A percentile compares a stretch with the other conserved stretches of the same genome.
Conservation (phyloP, 35 echinoderm and acorn worm genomes). For the Chiridota heheva region DNA sequence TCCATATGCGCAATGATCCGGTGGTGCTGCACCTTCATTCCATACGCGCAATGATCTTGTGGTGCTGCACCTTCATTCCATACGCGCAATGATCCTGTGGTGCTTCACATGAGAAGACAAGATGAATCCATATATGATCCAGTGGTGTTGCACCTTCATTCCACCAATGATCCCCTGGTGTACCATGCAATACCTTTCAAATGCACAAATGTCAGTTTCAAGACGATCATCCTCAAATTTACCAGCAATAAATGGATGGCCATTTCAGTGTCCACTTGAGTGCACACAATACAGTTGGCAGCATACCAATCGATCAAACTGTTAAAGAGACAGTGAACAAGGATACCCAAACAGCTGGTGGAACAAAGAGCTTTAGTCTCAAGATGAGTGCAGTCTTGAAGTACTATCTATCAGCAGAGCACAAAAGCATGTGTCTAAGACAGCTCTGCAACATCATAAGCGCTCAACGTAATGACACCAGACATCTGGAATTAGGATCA, state of each 20-base stretch:
- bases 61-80: too few species aligned
- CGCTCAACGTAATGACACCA: background rate
- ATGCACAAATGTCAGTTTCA: constrained; percentile 49
- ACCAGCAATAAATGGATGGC: constrained; percentile 2
- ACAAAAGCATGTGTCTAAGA: background rate
- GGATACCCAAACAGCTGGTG: constrained; percentile 52
- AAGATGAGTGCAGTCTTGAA: background rate
- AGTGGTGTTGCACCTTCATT: too few species aligned
- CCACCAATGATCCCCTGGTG: constrained; percentile 45
- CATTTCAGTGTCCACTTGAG: constrained; percentile 32
- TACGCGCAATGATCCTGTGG: too few species aligned
- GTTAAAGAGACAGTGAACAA: constrained; percentile 49
- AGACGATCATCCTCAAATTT: constrained; percentile 11
- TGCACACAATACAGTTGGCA: background rate
- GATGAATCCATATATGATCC: too few species aligned
- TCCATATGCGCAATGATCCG: too few species aligned
- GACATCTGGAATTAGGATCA: background rate
- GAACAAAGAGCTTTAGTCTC: constrained; percentile 47
- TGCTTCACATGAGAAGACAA: too few species aligned
- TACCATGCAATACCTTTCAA: constrained; percentile 56
- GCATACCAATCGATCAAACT: constrained; percentile 49
- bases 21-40: too few species aligned
- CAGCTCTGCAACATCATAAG: constrained; percentile 7
- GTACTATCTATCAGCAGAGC: constrained; percentile 51
- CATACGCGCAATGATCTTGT: too few species aligned